Evolutionary conservation across 2,888 invertebrate genomes (phyloP).

Genomic region (Chloroclystis v-ata): DNA sequence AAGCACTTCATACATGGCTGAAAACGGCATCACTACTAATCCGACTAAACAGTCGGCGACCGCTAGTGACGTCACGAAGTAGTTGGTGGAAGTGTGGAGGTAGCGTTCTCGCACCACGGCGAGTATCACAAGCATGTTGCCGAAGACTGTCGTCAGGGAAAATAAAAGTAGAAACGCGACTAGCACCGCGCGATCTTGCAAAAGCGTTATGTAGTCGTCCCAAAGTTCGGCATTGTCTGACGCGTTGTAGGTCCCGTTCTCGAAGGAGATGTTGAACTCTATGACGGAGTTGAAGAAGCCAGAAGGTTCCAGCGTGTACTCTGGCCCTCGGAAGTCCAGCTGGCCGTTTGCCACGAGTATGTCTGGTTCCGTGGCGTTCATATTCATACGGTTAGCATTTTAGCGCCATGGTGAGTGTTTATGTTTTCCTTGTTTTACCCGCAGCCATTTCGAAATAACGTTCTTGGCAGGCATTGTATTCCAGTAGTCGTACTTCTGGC

Average conservation of each 20-base stretch:
- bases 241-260: conserved; percentile 50
- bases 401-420: conserved; percentile 71
- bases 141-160: conserved; percentile 95
- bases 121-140: conserved; percentile 95
- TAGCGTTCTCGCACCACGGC: conserved; percentile 96
- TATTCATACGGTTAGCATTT: conserved; percentile 61
- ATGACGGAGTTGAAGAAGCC: conserved; percentile 48
- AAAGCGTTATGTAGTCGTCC: conserved; percentile 68
- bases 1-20: conserved; percentile 91
- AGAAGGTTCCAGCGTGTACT: conserved; percentile 49
- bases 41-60: conserved; percentile 98
- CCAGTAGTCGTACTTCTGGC: conserved; percentile 57
- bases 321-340: conserved; percentile 59
- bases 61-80: conserved; percentile 97
- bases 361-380: conserved; percentile 64
- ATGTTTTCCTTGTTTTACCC: conserved; percentile 70
- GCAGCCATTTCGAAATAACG: conserved; percentile 73
- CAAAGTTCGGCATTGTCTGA: conserved; percentile 56
- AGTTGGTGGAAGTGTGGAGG: conserved; percentile 97
- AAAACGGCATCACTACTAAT: conserved; percentile 98
- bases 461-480: conserved; percentile 72
- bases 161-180: conserved; percentile 91
- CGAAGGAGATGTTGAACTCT: conserved; percentile 58
- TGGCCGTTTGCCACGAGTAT: conserved; percentile 69
- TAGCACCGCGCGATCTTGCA: conserved; percentile 84